phyloP scores from a whole-genome alignment of 2,113 vertebrate genomes.

The Dicentrarchus labrax region DNA sequence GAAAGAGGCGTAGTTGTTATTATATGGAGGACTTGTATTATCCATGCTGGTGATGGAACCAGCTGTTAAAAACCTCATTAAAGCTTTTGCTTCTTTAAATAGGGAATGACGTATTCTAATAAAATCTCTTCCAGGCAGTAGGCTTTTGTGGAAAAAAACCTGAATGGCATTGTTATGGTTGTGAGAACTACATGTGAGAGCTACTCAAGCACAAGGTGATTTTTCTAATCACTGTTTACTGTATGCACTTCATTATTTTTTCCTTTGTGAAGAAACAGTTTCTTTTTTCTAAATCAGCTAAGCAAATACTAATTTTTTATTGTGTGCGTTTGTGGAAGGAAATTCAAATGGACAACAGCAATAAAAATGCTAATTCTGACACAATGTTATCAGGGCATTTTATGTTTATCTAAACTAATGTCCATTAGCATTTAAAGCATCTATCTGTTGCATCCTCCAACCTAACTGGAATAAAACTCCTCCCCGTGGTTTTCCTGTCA shows the following conservation, averaged over 20 bases:
- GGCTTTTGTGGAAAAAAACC: slow-evolving; percentile 8
- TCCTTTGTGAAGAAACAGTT: slow-evolving; percentile 4
- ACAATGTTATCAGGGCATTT: slow-evolving; percentile 53
- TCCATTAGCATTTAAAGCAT: slow-evolving; percentile 59
- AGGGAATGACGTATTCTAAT: not conserved
- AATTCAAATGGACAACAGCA: slow-evolving; percentile 67
- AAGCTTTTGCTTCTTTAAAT: slow-evolving; percentile 6
- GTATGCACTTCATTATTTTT: not conserved
- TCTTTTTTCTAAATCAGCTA: slow-evolving; percentile 25
- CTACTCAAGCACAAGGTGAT: not conserved
- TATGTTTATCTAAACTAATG: slow-evolving; percentile 53
- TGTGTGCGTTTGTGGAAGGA: slow-evolving; percentile 17
- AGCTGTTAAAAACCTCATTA: slow-evolving; percentile 36
- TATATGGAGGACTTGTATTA: slow-evolving; percentile 50
- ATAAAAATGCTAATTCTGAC: slow-evolving; percentile 80
- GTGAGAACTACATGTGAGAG: slow-evolving; percentile 20
- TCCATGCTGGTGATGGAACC: slow-evolving; percentile 43
- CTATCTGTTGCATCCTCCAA: slow-evolving; percentile 56
- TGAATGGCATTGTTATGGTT: slow-evolving; percentile 21
- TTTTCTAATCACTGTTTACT: not conserved
- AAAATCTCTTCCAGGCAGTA: slow-evolving; percentile 24
- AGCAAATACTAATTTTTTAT: slow-evolving; percentile 9
- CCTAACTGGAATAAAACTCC: slow-evolving; percentile 52
- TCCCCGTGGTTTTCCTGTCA: slow-evolving; percentile 56
- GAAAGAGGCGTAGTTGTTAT: slow-evolving; percentile 40